phyloP scores from a whole-genome alignment of 2,113 vertebrate genomes.

The Illadopsis cleaveri region DNA sequence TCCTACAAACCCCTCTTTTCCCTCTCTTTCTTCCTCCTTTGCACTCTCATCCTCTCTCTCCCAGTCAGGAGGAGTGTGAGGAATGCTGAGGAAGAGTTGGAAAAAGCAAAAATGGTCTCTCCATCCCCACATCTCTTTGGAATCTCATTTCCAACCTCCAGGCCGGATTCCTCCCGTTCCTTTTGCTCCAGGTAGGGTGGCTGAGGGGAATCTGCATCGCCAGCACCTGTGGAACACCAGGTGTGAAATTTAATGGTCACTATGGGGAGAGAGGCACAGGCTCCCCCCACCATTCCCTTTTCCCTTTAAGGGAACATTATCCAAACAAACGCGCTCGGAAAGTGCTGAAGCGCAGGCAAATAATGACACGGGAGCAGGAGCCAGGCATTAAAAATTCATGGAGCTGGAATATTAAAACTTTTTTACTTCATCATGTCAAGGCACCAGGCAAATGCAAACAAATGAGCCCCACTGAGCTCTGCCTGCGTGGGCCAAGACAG shows the following conservation, averaged over 20 bases:
- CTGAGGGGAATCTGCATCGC: neutral
- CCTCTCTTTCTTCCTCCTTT: neutral
- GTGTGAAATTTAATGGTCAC: slow-evolving; percentile 60
- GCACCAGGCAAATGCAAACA: slow-evolving; percentile 63
- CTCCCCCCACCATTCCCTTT: neutral
- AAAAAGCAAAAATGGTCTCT: accelerated
- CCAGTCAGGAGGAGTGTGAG: neutral
- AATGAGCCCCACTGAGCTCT: slow-evolving; percentile 44
- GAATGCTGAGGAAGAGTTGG: neutral
- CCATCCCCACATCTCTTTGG: neutral
- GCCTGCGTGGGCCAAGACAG: slow-evolving; percentile 43
- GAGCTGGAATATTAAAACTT: slow-evolving; percentile 68
- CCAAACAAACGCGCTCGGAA: slow-evolving; percentile 52
- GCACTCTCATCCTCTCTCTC: neutral
- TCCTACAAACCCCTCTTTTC: neutral
- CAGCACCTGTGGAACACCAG: slow-evolving; percentile 32
- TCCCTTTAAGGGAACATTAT: slow-evolving; percentile 55
- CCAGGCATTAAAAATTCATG: slow-evolving; percentile 74
- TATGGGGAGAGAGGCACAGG: neutral
- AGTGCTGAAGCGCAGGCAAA: slow-evolving; percentile 68
- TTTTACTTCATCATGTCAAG: slow-evolving; percentile 66
- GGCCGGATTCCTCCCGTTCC: neutral
- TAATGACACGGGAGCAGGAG: slow-evolving; percentile 67
- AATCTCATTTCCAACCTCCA: neutral
- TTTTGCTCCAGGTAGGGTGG: neutral